Percentiles rank a stretch among this genome's conserved stretches.
These are phyloP conservation scores for Trachemys scripta DNA, from an alignment of 2,113 vertebrate genomes.

Conservation along the genomic window DNA sequence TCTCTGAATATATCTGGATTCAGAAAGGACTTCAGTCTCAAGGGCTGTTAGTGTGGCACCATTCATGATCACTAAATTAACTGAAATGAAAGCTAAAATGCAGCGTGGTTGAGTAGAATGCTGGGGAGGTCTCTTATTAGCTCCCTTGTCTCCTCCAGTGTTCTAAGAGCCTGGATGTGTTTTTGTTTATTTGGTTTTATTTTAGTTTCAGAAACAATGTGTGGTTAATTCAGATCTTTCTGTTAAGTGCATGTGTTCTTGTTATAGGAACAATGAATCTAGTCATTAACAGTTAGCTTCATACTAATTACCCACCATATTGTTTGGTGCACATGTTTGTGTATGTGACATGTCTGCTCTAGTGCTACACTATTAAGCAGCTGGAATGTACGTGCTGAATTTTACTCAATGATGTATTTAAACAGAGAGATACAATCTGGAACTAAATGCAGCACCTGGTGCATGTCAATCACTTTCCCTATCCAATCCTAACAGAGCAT, in stretches of 20 bases:
- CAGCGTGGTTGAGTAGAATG: rapidly evolving
- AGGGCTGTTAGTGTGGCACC: not conserved
- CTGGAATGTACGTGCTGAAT: constrained; percentile 46
- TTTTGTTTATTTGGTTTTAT: not conserved
- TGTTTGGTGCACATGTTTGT: not conserved
- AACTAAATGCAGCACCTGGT: constrained; percentile 76
- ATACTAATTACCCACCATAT: not conserved
- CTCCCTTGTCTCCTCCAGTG: not conserved
- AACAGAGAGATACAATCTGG: constrained; percentile 47
- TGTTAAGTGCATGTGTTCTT: not conserved
- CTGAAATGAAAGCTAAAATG: not conserved
- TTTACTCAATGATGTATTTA: constrained; percentile 60
- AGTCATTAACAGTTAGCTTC: not conserved
- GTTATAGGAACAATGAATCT: not conserved
- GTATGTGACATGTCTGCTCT: not conserved
- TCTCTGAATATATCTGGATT: not conserved
- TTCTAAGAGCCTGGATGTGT: not conserved
- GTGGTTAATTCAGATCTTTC: not conserved
- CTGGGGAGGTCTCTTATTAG: not conserved
- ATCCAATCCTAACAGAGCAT: constrained; percentile 54
- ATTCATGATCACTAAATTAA: not conserved
- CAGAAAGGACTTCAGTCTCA: constrained; percentile 1
- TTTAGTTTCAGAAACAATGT: not conserved
- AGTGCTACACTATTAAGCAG: constrained; percentile 25
- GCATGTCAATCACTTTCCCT: constrained; percentile 57